Base-by-base conservation (phyloP, 2,888 invertebrate genomes). In the Nemurella pictetii region DNA sequence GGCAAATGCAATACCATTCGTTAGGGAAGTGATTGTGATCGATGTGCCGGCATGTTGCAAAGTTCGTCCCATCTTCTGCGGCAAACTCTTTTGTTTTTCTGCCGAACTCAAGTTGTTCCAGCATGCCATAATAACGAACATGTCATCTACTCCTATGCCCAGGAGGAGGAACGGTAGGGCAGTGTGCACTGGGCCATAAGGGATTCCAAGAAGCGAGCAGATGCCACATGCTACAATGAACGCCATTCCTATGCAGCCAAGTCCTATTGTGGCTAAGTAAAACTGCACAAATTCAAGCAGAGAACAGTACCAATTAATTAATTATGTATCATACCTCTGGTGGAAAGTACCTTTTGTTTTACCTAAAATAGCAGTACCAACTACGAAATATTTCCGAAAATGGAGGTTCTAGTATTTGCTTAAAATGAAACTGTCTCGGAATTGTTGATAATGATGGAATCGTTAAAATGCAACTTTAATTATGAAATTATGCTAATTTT, bases 51-150 rank as follows among this genome's bases (percentile, higher is more conserved):
- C 96, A 89, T 96, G 95, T 89, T 94, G 93, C 84, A 96, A 89
- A 92, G 95, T 94, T 74, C 93, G 89, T 0, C 94, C 96, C 84
- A 96, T 91, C 90, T 93, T 93, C 87, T 94, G 92, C n/a, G 93
- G 92, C 35, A 95, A 88, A 0, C 88, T 84, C 87, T 93, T 91
- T 87, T 92, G 91, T 84, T 91, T 90, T 82, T 92, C 91, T 74
- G 91, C 90, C 12, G 93, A 90, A 20, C 94, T 89, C 85, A 92
- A 88, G 88, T 95, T 94, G 86, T 94, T 93, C 95, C 95, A 95
- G 89, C 95, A 94, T 27, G 95, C 94, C 91, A 94, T 93, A 91
- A 96, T 95, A 0, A 97, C 95, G 90, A 97, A 96, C 93, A 96
- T 95, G 89, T 97, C 96, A 88, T 96, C 96, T 29, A 96, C 94